Percentiles rank a stretch among this genome's conserved stretches.
phyloP scores from a whole-genome alignment of 2,888 invertebrate genomes.

The Ophion obscuratus region DNA sequence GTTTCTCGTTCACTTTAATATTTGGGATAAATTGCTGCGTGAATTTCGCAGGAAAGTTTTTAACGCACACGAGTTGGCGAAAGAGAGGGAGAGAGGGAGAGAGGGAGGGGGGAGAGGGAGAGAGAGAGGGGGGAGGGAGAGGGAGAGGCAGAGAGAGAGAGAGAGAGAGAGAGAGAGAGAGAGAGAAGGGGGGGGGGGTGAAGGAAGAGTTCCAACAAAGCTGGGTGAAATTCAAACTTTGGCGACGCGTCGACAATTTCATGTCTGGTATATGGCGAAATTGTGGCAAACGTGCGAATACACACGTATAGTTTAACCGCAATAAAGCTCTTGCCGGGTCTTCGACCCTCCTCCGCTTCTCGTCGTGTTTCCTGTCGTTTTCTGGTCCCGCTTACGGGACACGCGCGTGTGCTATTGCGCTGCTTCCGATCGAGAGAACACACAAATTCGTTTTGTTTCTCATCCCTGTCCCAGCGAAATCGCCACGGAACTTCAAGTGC shows the following conservation, averaged over 20 bases:
- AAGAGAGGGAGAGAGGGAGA: not conserved
- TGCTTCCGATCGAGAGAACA: slow-evolving; percentile 19
- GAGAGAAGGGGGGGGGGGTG: not conserved
- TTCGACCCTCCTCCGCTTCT: slow-evolving; percentile 4
- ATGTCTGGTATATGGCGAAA: slow-evolving; percentile 3
- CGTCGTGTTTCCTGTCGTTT: slow-evolving; percentile 44
- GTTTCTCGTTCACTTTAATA: slow-evolving; percentile 19
- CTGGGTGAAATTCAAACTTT: slow-evolving; percentile 32
- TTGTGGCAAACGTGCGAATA: slow-evolving; percentile 11
- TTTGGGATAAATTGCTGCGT: slow-evolving; percentile 24
- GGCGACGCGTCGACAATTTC: slow-evolving; percentile 42
- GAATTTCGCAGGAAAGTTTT: slow-evolving; percentile 4
- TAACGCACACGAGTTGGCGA: slow-evolving; percentile 13
- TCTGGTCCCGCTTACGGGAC: slow-evolving; percentile 17
- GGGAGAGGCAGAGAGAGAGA: too few relatives aligned
- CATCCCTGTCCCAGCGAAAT: slow-evolving; percentile 14
- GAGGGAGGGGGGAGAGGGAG: not conserved
- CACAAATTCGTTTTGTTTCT: slow-evolving; percentile 29
- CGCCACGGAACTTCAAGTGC: slow-evolving; percentile 35
- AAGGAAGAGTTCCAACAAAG: slow-evolving; percentile 10
- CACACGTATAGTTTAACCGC: slow-evolving; percentile 23
- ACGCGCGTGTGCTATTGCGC: slow-evolving; percentile 2
- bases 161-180: not conserved
- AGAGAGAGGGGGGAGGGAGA: not conserved
- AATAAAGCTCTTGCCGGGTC: slow-evolving; percentile 47